A percentile compares a stretch with the other conserved stretches of the same genome.
phyloP scores from a whole-genome alignment of 2,113 vertebrate genomes.

The Megaleporinus macrocephalus region DNA sequence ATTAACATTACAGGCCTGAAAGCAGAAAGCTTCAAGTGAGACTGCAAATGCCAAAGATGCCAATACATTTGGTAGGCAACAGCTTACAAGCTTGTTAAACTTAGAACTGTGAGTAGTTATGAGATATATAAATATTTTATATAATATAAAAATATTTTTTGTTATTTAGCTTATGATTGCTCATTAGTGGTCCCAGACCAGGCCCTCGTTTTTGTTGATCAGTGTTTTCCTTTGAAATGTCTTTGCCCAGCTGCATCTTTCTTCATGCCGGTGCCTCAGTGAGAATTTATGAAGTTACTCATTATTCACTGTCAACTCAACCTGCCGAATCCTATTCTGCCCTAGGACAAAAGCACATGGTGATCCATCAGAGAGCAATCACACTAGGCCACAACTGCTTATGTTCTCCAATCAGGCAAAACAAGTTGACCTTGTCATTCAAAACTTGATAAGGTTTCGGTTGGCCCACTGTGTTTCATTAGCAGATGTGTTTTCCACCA shows the following conservation, averaged over 20 bases:
- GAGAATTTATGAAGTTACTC: conserved; percentile 47
- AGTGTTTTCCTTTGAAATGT: neutral
- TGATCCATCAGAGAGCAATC: conserved; percentile 22
- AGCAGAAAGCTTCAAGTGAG: neutral
- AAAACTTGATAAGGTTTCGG: neutral
- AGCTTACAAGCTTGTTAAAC: neutral
- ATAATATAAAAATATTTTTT: neutral
- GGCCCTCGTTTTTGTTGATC: too few relatives aligned
- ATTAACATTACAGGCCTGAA: neutral
- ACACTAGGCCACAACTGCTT: neutral
- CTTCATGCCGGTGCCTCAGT: conserved; percentile 41
- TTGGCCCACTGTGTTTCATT: neutral
- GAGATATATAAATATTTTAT: neutral
- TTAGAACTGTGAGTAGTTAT: too few relatives aligned
- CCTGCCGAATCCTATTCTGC: conserved; percentile 2
- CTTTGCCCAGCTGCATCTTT: conserved; percentile 46
- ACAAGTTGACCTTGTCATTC: conserved; percentile 1
- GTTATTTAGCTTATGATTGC: neutral
- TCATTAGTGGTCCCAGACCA: neutral
- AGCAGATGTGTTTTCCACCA: neutral
- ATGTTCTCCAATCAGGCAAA: neutral
- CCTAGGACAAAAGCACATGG: neutral
- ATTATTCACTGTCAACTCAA: conserved; percentile 24
- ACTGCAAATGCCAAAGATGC: neutral
- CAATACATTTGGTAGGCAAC: neutral